phyloP scores from a whole-genome alignment of 2,113 vertebrate genomes.

The Potamarius usumacintae region DNA sequence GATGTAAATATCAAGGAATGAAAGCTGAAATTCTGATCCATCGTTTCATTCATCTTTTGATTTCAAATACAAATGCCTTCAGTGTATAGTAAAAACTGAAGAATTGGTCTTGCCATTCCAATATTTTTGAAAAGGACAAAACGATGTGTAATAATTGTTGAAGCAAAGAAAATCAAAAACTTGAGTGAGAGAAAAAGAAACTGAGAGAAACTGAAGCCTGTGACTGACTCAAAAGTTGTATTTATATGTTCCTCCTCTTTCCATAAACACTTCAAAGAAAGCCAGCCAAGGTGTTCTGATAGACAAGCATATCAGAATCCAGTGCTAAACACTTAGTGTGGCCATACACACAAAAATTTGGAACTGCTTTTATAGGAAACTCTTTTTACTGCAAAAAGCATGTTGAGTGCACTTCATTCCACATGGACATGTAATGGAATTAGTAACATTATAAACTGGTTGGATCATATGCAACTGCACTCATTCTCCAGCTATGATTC shows the following conservation, averaged over 20 bases:
- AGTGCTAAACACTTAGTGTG: neutral
- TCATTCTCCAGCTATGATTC: neutral
- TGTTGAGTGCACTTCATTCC: neutral
- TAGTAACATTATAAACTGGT: neutral
- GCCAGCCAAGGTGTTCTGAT: neutral
- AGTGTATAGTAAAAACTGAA: no score
- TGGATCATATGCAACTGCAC: neutral
- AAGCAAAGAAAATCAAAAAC: neutral
- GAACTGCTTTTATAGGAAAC: neutral
- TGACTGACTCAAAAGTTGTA: neutral
- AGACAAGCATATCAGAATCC: neutral
- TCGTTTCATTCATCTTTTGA: neutral
- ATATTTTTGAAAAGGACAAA: neutral
- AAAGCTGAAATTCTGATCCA: neutral
- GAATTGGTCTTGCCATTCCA: neutral
- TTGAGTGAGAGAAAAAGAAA: neutral
- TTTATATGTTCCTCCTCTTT: neutral
- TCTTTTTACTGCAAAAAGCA: neutral
- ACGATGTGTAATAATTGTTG: neutral
- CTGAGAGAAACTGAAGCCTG: neutral
- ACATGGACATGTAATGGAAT: neutral
- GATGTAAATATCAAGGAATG: no score
- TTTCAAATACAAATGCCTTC: neutral
- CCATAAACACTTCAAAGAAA: neutral
- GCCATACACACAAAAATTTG: neutral